A percentile compares a stretch with the other conserved stretches of the same genome.
Conservation (phyloP, 1,140 invertebrate genomes). For the Frieseomelitta varia region DNA sequence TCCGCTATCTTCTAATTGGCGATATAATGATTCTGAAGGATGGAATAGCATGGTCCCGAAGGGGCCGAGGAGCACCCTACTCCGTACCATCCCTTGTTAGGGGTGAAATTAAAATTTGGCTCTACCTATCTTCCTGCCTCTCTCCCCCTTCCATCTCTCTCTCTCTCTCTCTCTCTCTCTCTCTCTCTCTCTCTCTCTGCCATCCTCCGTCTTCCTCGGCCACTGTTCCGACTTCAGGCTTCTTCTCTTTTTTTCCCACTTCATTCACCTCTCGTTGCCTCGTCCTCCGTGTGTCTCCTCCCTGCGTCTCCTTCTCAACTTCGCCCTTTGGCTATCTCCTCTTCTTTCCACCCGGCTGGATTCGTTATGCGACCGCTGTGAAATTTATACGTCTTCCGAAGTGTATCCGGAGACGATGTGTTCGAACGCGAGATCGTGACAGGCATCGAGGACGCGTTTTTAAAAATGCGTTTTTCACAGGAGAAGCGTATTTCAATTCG, state of each 20-base stretch:
- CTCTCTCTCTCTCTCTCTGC: not conserved
- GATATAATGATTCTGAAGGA: constrained; percentile 83
- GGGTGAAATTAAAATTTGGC: constrained; percentile 80
- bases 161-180: constrained; percentile 11
- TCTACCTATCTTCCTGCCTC: constrained; percentile 51
- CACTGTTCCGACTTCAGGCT: not conserved
- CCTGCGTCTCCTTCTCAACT: not conserved
- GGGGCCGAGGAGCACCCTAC: constrained; percentile 73
- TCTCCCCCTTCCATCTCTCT: constrained; percentile 10
- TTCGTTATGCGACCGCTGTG: constrained; percentile 53
- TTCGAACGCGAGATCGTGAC: constrained; percentile 20
- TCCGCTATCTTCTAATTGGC: constrained; percentile 82
- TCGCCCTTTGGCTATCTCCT: not conserved
- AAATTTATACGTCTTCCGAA: constrained; percentile 49
- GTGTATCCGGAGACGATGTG: not conserved
- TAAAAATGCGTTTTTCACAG: too few relatives aligned
- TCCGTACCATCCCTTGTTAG: constrained; percentile 78
- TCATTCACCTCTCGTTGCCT: constrained; percentile 1
- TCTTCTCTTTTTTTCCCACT: constrained; percentile 2
- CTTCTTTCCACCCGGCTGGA: constrained; percentile 28
- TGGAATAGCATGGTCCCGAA: constrained; percentile 79
- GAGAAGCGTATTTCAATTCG: too few relatives aligned
- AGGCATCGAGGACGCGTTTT: not conserved
- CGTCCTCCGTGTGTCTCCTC: not conserved
- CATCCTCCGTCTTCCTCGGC: not conserved